Percentiles rank a stretch among this genome's conserved stretches.
These are phyloP conservation scores for Sebastes glaucus DNA, from an alignment of 2,797 vertebrate genomes.

Conservation along the genomic window DNA sequence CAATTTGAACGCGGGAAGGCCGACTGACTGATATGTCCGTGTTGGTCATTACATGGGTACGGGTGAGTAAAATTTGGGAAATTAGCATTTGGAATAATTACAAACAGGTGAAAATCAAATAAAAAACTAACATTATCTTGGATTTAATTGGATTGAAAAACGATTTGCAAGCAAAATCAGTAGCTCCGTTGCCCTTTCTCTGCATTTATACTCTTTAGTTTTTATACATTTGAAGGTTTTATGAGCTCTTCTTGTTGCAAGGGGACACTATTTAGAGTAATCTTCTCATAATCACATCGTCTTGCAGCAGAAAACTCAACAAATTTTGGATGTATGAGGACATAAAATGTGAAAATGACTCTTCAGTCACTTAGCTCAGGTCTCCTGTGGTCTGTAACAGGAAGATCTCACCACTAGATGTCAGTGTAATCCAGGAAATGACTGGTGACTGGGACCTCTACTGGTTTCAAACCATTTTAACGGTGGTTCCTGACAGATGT, in stretches of 20 bases:
- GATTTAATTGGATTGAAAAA: not conserved
- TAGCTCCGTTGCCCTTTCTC: too few species aligned
- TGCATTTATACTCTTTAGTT: not conserved
- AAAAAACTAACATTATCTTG: not conserved
- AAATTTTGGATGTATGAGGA: not conserved
- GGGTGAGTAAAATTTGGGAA: not conserved
- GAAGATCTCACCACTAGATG: conserved; percentile 58
- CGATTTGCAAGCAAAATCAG: not conserved
- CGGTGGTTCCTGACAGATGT: not conserved
- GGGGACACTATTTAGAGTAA: not conserved
- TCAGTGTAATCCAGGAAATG: conserved; percentile 37
- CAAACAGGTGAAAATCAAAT: not conserved
- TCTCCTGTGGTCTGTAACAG: not conserved
- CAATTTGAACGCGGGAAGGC: not conserved
- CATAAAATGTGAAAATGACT: not conserved
- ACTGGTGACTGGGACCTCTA: not conserved
- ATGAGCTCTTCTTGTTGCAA: not conserved
- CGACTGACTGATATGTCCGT: not conserved
- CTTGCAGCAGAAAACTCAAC: not conserved
- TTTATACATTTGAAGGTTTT: not conserved
- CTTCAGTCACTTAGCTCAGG: not conserved
- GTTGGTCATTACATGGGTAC: accelerated
- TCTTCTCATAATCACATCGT: too few species aligned
- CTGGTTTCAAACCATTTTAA: not conserved
- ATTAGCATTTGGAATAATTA: not conserved